Base-by-base conservation (phyloP, 2,113 vertebrate genomes). In the Panthera uncia region DNA sequence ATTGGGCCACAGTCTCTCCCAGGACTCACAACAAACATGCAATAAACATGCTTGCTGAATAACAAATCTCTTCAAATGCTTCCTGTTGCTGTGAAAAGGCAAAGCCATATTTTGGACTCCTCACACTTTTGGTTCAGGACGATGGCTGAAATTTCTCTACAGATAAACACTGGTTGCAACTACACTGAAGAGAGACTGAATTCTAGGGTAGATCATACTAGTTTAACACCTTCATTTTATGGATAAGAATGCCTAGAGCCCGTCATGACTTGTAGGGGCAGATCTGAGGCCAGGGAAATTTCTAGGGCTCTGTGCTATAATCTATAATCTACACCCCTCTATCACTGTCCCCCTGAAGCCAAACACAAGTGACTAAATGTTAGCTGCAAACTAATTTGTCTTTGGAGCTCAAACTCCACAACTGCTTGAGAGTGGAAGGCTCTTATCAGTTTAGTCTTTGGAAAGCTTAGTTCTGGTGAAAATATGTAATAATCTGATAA, bases 321-420 rank as follows among this genome's bases (percentile, higher is more conserved):
- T 18, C 21, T 33, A 10, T 23, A 9, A 48, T 29, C 48, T 21
- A n/a, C 12, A 0, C 6, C 16, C 21, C 12, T 7, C 1, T 3
- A 33, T 18, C 82, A n/a, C 11, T 12, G n/a, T 11, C 33, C 13
- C 10, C 15, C 48, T 16, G 19, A 81, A 84, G 23, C 1, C 76
- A 45, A 36, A 83, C 9, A 50, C 33, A 1, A 52, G 29, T 29
- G 61, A 93, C 45, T 66, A 91, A n/a, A 79, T 48, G 83, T 88
- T 63, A 86, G 31, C 25, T 89, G 23, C 45, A 89, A 92, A 68
- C 18, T 33, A n/a, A 91, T 31, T 95, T 84, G 96, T 73, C 38
- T 50, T 66, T 73, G 65, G 41, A 63, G 74, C 21, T 76, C 38
- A 61, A 89, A 55, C 73, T 96, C 27, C 63, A 15, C n/a, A 45